Conservation (phyloP, 2,797 vertebrate species). For the Erithacus rubecula region DNA sequence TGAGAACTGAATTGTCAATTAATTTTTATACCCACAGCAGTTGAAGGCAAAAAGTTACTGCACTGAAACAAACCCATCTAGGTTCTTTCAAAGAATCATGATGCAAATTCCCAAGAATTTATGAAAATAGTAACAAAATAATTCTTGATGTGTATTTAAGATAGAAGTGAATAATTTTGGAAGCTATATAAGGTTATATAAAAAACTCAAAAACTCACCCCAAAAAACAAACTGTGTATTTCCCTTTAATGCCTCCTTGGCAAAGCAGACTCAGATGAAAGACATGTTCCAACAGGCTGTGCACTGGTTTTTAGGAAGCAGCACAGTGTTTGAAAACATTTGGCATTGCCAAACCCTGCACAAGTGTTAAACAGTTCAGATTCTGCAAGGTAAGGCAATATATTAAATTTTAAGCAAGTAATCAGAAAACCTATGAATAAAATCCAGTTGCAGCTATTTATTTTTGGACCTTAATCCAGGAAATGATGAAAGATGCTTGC, state of each 20-base stretch:
- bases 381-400: neutral
- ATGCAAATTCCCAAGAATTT: neutral
- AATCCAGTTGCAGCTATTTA: neutral
- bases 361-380: neutral
- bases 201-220: neutral
- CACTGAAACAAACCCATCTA: neutral
- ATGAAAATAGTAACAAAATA: neutral
- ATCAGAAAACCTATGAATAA: neutral
- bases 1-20: neutral
- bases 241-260: neutral
- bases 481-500: neutral
- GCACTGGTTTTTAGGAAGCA: neutral
- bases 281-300: neutral
- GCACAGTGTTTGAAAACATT: neutral
- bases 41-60: neutral
- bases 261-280: neutral
- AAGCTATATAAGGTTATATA: neutral
- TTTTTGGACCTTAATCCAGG: neutral
- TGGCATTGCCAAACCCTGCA: neutral
- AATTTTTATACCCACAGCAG: neutral
- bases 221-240: neutral
- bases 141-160: neutral
- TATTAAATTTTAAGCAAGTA: neutral
- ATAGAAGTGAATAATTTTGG: neutral
- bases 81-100: neutral